Evolutionary conservation across 2,113 vertebrate genomes (phyloP), one percentile per base, ranked within the genome.

Genomic region (Gavialis gangeticus): DNA sequence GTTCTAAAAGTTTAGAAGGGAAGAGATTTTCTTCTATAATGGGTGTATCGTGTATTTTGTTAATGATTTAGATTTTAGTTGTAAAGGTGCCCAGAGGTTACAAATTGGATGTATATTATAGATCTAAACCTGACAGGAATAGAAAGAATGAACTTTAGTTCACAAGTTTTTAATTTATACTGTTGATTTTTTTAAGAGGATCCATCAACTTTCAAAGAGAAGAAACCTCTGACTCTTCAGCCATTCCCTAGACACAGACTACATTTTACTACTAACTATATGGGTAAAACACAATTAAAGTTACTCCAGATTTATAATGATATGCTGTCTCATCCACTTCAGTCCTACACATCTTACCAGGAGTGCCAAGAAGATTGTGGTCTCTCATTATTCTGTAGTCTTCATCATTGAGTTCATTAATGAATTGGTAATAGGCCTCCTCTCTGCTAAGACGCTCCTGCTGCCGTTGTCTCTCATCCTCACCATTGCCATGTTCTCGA

Each of bases 301-400:
- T 12, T 58, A 46, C 11, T 75, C 71, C 37, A 37, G 17, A 0
- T 4, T 25, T 58, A 24, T 34, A 56, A 10, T 27, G 10, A 12
- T n/a, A 9, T 82, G 6, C 14, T 25, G 22, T 82, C 59, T n/a
- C 55, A 55, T 76, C 79, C 79, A 1, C 30, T 21, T 30, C 69
- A 79, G 5, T 82, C 18, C 83, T 25, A n/a, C 58, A 24, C 76
- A 54, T 89, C 97, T 98, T 97, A 99, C 99, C 99, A 88, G 99
- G 99, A 54, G 99, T 99, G 95, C 99, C 99, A 90, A 99, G 98
- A 94, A 99, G 98, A 96, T 99, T 99, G 71, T 98, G 97, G 96
- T 99, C 99, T 97, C 99, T 99, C 99, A 99, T 99, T 64, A 99
- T 96, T 69, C 99, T 98, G 94, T 99, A 99, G 92, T 99, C 99